Conservation (phyloP, 2,797 vertebrate genomes). For the Sitta carolinensis region DNA sequence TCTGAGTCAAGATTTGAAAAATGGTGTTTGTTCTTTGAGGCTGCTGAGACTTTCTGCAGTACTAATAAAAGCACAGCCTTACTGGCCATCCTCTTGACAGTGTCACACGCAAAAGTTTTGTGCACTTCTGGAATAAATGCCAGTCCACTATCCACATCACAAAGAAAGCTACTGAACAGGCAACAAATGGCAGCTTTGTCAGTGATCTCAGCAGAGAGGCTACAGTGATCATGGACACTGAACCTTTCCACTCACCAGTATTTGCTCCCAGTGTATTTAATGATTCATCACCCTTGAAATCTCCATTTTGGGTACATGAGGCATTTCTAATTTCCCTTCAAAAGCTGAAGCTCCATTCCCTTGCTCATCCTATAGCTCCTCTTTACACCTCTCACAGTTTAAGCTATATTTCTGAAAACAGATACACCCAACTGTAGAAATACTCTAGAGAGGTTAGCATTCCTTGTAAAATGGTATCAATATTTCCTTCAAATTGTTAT, state of each 20-base stretch:
- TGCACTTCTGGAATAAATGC: not conserved
- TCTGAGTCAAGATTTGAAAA: conserved; percentile 7
- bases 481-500: not conserved
- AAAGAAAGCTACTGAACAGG: not conserved
- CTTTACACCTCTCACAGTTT: not conserved
- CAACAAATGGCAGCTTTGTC: not conserved
- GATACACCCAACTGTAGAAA: not conserved
- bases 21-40: not conserved
- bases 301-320: not conserved
- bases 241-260: not conserved
- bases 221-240: not conserved
- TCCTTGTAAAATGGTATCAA: not conserved
- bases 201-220: not conserved
- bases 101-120: not conserved
- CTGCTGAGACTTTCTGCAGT: not conserved
- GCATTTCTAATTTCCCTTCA: not conserved
- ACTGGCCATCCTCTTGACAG: not conserved
- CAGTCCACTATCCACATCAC: not conserved
- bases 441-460: not conserved
- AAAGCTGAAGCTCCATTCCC: not conserved
- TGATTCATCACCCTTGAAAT: not conserved
- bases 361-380: not conserved
- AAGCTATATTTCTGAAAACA: not conserved
- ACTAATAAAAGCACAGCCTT: not conserved
- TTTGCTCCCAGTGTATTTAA: not conserved